These are phyloP conservation scores for Acridotheres tristis DNA, from an alignment of 2,797 vertebrate genomes.

Conservation along the genomic window DNA sequence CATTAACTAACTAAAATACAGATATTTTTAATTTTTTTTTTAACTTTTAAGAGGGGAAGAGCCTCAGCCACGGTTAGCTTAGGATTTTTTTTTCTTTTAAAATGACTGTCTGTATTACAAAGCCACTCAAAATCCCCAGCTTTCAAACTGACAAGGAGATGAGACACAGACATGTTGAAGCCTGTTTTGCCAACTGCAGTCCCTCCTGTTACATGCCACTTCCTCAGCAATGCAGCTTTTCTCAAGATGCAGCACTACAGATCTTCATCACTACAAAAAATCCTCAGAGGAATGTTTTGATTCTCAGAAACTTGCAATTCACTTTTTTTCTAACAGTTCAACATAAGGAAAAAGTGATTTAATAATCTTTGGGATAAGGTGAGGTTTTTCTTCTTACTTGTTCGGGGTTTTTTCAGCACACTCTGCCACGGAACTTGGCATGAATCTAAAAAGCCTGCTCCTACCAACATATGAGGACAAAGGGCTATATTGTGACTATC, in stretches of 20 bases:
- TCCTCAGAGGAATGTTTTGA: background rate
- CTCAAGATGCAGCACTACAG: background rate
- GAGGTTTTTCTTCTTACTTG: background rate
- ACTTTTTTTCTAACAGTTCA: background rate
- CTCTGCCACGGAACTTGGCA: background rate
- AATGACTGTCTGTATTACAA: background rate
- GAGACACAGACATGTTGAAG: background rate
- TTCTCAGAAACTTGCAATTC: background rate
- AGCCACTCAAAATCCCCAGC: background rate
- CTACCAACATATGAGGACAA: background rate
- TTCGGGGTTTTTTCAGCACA: background rate
- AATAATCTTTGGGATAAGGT: background rate
- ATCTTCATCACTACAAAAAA: background rate
- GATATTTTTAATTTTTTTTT: background rate
- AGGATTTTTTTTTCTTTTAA: background rate
- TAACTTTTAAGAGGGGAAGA: background rate
- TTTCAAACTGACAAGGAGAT: background rate
- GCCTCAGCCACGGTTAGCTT: fast-evolving
- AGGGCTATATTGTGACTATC: background rate
- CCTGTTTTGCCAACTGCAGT: background rate
- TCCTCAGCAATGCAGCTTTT: background rate
- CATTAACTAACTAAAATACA: background rate
- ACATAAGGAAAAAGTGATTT: background rate
- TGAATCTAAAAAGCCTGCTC: background rate
- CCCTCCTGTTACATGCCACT: background rate